Conservation (phyloP, 1,140 invertebrate genomes). For the Apis dorsata region DNA sequence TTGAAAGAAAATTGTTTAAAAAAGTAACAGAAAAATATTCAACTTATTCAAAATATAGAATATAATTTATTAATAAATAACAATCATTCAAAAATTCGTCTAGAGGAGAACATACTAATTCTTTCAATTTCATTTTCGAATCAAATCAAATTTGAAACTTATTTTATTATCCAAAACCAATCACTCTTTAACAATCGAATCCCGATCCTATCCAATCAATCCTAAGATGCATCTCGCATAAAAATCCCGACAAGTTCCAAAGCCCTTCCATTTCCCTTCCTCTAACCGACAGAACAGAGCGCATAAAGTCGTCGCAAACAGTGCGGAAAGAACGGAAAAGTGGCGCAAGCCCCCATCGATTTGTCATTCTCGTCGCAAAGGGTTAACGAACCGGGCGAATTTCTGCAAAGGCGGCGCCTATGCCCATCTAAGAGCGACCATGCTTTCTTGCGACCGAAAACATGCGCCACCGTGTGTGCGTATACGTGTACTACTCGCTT, state of each 20-base stretch:
- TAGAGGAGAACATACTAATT: too few species aligned
- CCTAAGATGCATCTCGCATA: neutral
- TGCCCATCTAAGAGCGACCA: constrained; percentile 30
- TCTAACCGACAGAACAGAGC: neutral
- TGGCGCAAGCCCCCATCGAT: constrained; percentile 36
- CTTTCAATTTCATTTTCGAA: too few species aligned
- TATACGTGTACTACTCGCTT: neutral
- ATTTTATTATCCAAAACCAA: too few species aligned
- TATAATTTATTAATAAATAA: too few species aligned
- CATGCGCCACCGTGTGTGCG: neutral
- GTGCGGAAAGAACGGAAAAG: constrained; percentile 7
- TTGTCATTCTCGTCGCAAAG: neutral
- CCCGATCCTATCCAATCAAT: neutral
- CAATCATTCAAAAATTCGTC: too few species aligned
- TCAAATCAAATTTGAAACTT: too few species aligned
- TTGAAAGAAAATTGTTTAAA: too few species aligned
- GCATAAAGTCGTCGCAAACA: neutral
- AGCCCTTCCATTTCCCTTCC: neutral
- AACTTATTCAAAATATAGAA: too few species aligned
- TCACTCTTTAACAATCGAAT: too few species aligned
- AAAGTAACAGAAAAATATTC: too few species aligned
- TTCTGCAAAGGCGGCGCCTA: constrained; percentile 34
- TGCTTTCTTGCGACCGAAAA: constrained; percentile 48
- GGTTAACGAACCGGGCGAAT: constrained; percentile 38
- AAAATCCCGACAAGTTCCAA: neutral